These are phyloP conservation scores for Nothocercus julius DNA, from an alignment of 2,113 vertebrate species.

Conservation along the genomic window DNA sequence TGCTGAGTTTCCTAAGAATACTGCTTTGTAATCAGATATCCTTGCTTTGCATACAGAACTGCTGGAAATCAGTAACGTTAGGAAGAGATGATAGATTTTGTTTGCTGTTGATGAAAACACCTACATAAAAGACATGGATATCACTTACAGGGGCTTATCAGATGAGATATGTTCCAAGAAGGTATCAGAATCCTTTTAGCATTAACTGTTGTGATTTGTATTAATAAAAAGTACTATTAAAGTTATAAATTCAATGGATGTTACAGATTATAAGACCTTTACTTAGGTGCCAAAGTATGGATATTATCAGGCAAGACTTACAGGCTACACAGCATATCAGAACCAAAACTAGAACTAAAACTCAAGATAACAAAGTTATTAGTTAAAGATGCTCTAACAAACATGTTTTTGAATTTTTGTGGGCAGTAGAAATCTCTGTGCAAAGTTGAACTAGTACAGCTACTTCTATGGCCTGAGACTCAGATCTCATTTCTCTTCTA, in stretches of 20 bases:
- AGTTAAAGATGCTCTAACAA: background rate
- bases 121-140: fast-evolving
- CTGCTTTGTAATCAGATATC: background rate
- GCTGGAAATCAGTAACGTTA: background rate
- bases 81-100: background rate
- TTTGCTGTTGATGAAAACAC: background rate
- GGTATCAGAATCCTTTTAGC: background rate
- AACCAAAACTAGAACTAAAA: background rate
- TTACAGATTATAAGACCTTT: background rate
- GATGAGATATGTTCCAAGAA: background rate
- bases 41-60: background rate
- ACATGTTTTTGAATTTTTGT: background rate
- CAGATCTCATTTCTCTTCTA: background rate
- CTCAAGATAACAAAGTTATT: background rate
- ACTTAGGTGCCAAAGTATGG: background rate
- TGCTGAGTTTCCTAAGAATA: background rate
- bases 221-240: background rate
- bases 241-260: background rate
- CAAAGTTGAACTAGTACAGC: background rate
- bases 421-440: background rate
- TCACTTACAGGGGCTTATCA: background rate
- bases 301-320: too few relatives aligned
- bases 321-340: background rate
- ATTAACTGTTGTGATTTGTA: background rate
- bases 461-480: background rate